These are phyloP conservation scores for Lampris megalopsis DNA, from an alignment of 2,113 vertebrate species.

Conservation along the genomic window DNA sequence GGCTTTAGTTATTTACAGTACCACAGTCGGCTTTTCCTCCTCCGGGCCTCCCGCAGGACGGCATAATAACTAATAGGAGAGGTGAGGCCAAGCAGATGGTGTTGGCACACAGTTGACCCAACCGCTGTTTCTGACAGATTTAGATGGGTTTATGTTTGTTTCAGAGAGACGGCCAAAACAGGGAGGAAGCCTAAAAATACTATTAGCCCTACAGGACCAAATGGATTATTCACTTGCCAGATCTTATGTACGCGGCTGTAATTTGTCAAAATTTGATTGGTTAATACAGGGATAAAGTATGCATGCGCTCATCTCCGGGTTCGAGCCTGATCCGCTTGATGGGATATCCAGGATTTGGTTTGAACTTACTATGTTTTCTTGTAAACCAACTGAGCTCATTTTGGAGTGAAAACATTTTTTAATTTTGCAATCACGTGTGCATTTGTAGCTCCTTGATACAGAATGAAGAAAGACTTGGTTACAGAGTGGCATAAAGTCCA, in stretches of 20 bases:
- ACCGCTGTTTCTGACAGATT: slow-evolving; percentile 20
- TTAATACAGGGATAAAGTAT: neutral
- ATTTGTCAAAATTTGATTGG: neutral
- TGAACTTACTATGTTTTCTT: neutral
- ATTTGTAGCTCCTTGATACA: slow-evolving; percentile 8
- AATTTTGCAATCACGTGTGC: slow-evolving; percentile 9
- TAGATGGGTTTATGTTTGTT: slow-evolving; percentile 30
- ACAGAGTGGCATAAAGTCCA: neutral
- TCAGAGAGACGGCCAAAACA: slow-evolving; percentile 7
- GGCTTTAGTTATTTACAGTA: slow-evolving; percentile 66
- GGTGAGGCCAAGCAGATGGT: slow-evolving; percentile 66
- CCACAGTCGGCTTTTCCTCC: slow-evolving; percentile 48
- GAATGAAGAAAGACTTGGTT: slow-evolving; percentile 15
- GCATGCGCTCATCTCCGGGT: neutral
- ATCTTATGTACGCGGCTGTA: neutral
- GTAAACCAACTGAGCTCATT: neutral
- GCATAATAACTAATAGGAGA: slow-evolving; percentile 60
- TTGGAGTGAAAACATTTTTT: slow-evolving; percentile 19
- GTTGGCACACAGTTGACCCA: slow-evolving; percentile 33
- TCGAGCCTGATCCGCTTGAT: neutral
- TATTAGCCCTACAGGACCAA: neutral
- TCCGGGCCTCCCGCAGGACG: slow-evolving; percentile 49
- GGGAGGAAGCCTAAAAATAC: slow-evolving; percentile 6
- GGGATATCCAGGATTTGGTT: neutral
- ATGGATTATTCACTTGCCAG: neutral